Evolutionary conservation across 2,113 vertebrate species (phyloP).

Genomic region (Psophia crepitans): DNA sequence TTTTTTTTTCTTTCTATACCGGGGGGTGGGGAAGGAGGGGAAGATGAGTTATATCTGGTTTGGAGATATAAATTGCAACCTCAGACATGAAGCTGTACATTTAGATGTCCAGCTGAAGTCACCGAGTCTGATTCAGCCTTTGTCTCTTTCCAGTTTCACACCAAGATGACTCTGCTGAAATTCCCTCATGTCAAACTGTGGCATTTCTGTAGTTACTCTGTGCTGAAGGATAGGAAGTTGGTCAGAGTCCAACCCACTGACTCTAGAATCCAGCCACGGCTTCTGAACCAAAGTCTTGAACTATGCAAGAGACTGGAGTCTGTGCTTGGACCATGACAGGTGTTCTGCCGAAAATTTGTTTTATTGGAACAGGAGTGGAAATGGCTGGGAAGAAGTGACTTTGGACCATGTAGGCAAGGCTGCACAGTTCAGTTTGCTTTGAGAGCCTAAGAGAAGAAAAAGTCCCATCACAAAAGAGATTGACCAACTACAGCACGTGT

Average conservation of each 20-base stretch:
- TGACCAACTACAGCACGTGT: neutral
- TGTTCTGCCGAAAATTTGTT: neutral
- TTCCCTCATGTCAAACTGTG: neutral
- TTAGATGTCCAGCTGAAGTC: neutral
- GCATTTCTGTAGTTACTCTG: fast-evolving
- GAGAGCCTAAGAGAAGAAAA: neutral
- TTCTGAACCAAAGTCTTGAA: neutral
- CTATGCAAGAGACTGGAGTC: neutral
- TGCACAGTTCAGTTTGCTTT: neutral
- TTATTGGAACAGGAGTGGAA: neutral
- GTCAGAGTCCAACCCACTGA: neutral
- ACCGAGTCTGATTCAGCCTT: neutral
- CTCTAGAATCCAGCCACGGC: neutral
- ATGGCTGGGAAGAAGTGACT: neutral
- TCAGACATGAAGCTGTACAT: neutral
- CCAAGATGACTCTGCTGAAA: neutral
- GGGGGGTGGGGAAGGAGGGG: no score
- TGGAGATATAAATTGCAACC: neutral
- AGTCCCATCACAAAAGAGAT: neutral
- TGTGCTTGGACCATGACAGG: neutral
- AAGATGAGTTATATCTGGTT: neutral
- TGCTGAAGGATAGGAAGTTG: neutral
- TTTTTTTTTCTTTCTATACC: no score
- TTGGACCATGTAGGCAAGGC: neutral
- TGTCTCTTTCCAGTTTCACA: neutral